Evolutionary conservation across 2,113 vertebrate genomes (phyloP).

Genomic region (Pomatostomus ruficeps): DNA sequence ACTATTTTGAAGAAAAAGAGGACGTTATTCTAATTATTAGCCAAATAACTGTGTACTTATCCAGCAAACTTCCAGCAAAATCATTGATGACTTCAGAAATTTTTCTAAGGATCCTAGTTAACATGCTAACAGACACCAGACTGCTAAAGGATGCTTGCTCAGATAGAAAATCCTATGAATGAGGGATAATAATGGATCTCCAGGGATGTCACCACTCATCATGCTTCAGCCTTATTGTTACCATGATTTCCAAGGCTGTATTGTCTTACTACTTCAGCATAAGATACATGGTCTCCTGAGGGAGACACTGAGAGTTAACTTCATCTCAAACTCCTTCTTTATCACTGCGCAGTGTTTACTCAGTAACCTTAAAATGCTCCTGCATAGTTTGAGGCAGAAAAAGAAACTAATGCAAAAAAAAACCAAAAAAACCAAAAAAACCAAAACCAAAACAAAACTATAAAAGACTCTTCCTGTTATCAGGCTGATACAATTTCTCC

Average conservation of each 20-base stretch:
- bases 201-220: not conserved
- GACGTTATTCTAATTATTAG: not conserved
- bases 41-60: not conserved
- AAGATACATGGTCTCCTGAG: not conserved
- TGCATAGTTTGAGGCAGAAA: not conserved
- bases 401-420: not conserved
- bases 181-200: not conserved
- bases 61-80: not conserved
- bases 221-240: not conserved
- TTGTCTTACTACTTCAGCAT: constrained; percentile 27
- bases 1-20: not conserved
- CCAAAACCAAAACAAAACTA: not conserved
- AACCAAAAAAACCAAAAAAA: too few species aligned
- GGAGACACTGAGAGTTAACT: constrained; percentile 15
- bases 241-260: not conserved
- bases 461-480: not conserved
- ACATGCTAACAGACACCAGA: not conserved
- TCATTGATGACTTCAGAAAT: not conserved
- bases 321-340: constrained; percentile 39
- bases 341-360: not conserved
- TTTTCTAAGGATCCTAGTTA: not conserved
- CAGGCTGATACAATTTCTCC: not conserved
- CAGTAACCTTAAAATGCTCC: constrained; percentile 33
- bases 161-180: not conserved
- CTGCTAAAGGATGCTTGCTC: not conserved